Base-by-base conservation (phyloP, 1,140 invertebrate genomes). In the Lucilia cuprina region DNA sequence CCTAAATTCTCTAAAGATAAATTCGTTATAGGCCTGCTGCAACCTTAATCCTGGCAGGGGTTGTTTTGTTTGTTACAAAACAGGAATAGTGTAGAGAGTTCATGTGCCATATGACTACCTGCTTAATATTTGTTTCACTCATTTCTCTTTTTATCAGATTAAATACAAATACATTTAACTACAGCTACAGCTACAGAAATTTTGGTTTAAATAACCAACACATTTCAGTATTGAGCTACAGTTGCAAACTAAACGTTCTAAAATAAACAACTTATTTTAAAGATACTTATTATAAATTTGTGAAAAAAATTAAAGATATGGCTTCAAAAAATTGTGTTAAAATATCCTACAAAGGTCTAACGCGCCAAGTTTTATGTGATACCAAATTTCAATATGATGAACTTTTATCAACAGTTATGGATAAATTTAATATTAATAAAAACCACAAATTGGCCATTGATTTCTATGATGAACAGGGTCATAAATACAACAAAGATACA, bases 401-500 rank as follows among this genome's bases (percentile, higher is more conserved):
- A 13, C 85, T 89, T 25, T 88, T 75, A 70, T 21, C 4, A 75
- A 83, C 14, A 88, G 88, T 86, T 70, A 84, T 85, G 25, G 70
- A 83, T n/a, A 85, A 82, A 21, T 90, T 90, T 47, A 49, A 85
- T 21, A 87, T 90, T 30, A 84, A 86, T 14, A 74, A 85, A 13
- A 8, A 83, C 2, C 85, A 88, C 17, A 84, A 85, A 9, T 49
- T 60, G 8, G 87, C 85, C 13, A 83, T 90, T 25, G 84, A 87
- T 21, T 83, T 90, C 5, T 88, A 86, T 82, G 88, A 90, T 65
- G 88, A 87, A 12, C 82, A 87, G 19, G 88, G 88, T 21, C 87
- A 88, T 17, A 85, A 87, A 17, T 90, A 90, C 8, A 88, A 89
- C 8, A 85, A 85, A 13, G 85, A 88, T 8, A 82, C 88, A 0